phyloP scores from a whole-genome alignment of 92 coral and sea anemone genomes.

The Parazoanthus atlanticus region DNA sequence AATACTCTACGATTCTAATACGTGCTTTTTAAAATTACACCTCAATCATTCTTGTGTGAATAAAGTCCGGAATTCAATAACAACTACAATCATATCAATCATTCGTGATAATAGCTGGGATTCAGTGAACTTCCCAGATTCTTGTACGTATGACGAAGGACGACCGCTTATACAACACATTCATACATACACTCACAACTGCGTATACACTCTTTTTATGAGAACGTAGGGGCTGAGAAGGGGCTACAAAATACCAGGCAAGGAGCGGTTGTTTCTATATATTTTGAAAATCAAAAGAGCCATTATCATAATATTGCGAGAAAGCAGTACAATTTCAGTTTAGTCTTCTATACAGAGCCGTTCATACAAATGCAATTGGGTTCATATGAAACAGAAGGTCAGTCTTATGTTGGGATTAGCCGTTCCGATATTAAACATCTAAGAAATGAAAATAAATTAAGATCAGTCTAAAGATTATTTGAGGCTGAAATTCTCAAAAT shows the following conservation, averaged over 20 bases:
- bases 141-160: background rate
- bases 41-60: background rate
- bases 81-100: background rate
- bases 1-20: background rate
- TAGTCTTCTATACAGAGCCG: no score
- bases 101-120: background rate
- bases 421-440: no score
- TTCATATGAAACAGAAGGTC: background rate
- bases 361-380: no score
- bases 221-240: background rate
- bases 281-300: background rate
- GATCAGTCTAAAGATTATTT: no score
- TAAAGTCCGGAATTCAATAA: background rate
- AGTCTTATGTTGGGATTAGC: no score
- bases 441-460: no score
- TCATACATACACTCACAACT: background rate
- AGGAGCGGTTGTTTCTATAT: background rate
- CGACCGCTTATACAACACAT: background rate
- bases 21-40: constrained; percentile 7
- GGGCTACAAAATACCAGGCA: no score
- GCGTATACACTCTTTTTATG: background rate
- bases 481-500: no score
- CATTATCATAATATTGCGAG: no score
- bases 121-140: constrained; percentile 5
- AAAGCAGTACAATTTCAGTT: no score